Evolutionary conservation across 2,797 vertebrate genomes (phyloP), one percentile per base, ranked within the genome.

Genomic region (Eremophila alpestris): DNA sequence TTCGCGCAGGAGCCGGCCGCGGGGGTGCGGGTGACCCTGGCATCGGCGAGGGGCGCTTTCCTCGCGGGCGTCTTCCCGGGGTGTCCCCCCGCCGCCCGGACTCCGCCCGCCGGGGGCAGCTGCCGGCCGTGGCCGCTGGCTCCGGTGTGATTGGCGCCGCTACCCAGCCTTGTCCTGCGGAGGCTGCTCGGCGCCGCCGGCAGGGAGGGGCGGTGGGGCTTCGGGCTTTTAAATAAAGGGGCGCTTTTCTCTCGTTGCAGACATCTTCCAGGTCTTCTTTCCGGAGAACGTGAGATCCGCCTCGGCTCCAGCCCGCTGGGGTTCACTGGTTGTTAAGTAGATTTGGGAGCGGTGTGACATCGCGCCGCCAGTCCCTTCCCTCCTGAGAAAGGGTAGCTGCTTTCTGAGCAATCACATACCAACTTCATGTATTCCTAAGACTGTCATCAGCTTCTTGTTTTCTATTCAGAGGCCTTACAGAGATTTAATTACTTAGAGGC

Each of bases 361-460:
- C 55, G 70, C 74, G 84, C 92, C 11, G 65, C 88, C 83, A 21
- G 92, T 29, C 81, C 86, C 83, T 62, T 83, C 80, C 74, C 74
- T 87, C 77, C 71, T 70, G 34, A 87, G 62, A 74, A 88, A 95
- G 92, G 94, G 92, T 94, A 82, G 80, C 92, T 82, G 75, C 93
- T 69, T 82, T 91, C 89, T 89, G 92, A 91, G 94, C 93, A 86
- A 89, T 91, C 85, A 71, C 92, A 58, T 90, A 45, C 78, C 74
- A 67, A 8, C 91, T 58, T 89, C 81, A 52, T 77, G 65, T 90
- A 45, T 88, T 55, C 89, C 84, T 91, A 71, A 90, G 90, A 87
- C 80, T 91, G 45, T 49, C 81, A 36, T 48, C 91, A 64, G 45
- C 76, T 95, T 32, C 90, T 90, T 83, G 81, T 5, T 24, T 89